Evolutionary conservation across 2,113 vertebrate species (phyloP).

Genomic region (Prunella fulvescens): DNA sequence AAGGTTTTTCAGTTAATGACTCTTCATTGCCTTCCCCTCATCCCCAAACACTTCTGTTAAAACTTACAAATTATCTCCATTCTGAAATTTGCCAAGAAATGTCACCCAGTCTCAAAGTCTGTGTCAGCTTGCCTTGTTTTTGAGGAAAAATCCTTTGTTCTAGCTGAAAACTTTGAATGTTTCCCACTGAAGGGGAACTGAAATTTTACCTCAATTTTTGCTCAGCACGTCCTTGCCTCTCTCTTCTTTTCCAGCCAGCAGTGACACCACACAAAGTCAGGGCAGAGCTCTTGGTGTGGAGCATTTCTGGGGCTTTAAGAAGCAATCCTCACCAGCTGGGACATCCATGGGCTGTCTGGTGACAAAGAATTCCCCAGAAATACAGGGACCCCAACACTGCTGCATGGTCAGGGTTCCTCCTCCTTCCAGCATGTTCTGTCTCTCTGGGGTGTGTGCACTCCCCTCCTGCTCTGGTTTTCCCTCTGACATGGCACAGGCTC

Average conservation of each 20-base stretch:
- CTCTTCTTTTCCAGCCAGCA: not conserved
- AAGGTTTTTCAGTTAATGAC: not conserved
- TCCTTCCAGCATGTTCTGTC: not conserved
- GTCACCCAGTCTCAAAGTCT: not conserved
- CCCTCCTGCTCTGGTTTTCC: not conserved
- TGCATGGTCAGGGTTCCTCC: not conserved
- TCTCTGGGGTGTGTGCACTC: not conserved
- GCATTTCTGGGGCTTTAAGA: not conserved
- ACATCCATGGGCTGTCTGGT: not conserved
- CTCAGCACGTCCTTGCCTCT: accelerated
- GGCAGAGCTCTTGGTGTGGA: not conserved
- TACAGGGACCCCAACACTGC: not conserved
- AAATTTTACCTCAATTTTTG: not conserved
- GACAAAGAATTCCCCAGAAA: not conserved
- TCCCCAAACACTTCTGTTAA: not conserved
- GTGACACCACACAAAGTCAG: not conserved
- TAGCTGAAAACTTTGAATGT: not conserved
- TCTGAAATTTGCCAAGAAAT: not conserved
- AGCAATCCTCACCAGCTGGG: not conserved
- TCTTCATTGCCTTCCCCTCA: not conserved
- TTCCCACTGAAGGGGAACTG: not conserved
- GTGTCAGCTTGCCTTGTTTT: not conserved
- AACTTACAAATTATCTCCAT: not conserved
- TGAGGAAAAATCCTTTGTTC: not conserved
- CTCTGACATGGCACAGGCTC: not conserved